Conservation (phyloP, 30 jellyfish, hydroid and myxozoan genomes). For the Pelagia noctiluca region DNA sequence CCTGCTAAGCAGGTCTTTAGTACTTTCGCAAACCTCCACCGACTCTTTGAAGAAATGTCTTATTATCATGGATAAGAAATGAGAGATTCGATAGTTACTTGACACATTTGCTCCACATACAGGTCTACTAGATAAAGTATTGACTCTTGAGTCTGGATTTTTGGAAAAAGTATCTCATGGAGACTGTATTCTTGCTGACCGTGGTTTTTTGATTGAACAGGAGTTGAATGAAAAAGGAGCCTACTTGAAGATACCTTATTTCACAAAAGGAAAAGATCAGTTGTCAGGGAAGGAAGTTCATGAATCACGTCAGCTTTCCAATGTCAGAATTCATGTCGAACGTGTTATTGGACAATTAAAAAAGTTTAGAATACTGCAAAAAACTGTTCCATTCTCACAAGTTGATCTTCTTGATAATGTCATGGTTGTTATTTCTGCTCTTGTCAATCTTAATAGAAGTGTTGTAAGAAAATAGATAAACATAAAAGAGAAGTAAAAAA, state of each 20-base stretch:
- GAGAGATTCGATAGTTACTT: no score
- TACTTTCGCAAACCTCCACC: no score
- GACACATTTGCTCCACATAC: no score
- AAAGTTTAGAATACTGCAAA: slow-evolving; percentile 43
- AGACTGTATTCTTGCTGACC: slow-evolving; percentile 67
- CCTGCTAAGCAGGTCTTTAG: no score
- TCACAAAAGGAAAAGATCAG: slow-evolving; percentile 70
- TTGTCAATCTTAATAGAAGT: slow-evolving; percentile 34
- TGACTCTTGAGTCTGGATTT: slow-evolving; percentile 31
- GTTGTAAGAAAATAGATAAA: slow-evolving; percentile 4
- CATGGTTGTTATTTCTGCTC: slow-evolving; percentile 49
- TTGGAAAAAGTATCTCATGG: slow-evolving; percentile 39
- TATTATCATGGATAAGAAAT: no score
- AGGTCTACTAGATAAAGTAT: slow-evolving; percentile 55
- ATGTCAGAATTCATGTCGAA: slow-evolving; percentile 75
- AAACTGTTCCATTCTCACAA: slow-evolving; percentile 51
- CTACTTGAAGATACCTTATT: slow-evolving; percentile 52
- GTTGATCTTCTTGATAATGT: slow-evolving; percentile 63
- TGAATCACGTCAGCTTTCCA: slow-evolving; percentile 53
- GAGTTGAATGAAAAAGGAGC: slow-evolving; percentile 71
- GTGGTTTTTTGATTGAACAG: slow-evolving; percentile 63
- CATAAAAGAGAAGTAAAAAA: slow-evolving; percentile 2
- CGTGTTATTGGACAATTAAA: slow-evolving; percentile 59
- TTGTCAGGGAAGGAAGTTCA: slow-evolving; percentile 57
- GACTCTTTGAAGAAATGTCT: no score